Percentiles rank a stretch among this genome's conserved stretches.
phyloP scores from a whole-genome alignment of 1,140 invertebrate species.

The Venustaconcha ellipsiformis region DNA sequence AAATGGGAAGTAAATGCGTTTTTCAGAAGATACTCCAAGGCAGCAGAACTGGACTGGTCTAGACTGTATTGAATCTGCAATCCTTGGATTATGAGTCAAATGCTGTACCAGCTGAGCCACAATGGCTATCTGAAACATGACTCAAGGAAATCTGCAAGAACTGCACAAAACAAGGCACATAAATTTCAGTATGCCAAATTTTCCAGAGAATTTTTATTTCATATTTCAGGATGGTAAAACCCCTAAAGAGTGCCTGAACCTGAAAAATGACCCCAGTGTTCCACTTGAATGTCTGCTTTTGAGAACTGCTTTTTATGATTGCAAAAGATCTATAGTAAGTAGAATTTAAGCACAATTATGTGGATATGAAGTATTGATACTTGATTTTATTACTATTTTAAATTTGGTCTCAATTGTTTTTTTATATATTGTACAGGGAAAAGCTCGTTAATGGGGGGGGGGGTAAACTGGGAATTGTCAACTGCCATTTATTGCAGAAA shows the following conservation, averaged over 20 bases:
- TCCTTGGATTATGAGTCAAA: background rate
- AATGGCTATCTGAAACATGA: background rate
- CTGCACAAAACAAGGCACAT: background rate
- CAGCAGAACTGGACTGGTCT: background rate
- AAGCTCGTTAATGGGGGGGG: background rate
- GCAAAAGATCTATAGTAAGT: conserved; percentile 27
- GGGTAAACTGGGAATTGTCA: too few relatives aligned
- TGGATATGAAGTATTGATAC: background rate
- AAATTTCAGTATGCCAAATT: background rate
- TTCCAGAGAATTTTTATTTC: background rate
- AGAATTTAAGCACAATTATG: background rate
- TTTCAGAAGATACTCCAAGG: background rate
- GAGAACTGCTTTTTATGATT: conserved; percentile 3
- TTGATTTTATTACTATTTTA: background rate
- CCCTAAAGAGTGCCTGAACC: conserved; percentile 17
- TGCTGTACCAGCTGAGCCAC: background rate
- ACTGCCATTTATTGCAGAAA: too few relatives aligned
- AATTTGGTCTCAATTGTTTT: background rate
- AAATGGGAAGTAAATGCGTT: too few relatives aligned
- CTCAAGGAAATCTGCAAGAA: background rate
- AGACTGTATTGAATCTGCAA: background rate
- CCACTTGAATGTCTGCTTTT: conserved; percentile 21
- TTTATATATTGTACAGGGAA: background rate
- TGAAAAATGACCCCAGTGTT: conserved; percentile 7
- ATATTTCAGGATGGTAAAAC: conserved; percentile 16